Evolutionary conservation across 2,888 invertebrate genomes (phyloP), one percentile per base, ranked within the genome.

Genomic region (Cancer borealis): DNA sequence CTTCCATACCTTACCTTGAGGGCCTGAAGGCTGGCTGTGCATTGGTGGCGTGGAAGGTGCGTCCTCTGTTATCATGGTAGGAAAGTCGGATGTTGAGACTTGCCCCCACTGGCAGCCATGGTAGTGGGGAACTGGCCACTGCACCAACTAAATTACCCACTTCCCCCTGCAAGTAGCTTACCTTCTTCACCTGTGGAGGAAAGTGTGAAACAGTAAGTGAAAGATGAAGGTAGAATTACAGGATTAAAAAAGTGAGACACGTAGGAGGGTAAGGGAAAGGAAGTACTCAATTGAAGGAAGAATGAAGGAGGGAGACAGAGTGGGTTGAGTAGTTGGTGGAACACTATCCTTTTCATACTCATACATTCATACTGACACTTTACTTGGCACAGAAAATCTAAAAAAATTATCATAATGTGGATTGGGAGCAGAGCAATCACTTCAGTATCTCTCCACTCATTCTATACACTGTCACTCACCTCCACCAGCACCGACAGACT

Each of bases 1-100:
- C 84, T 17, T n/a, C 30, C 26, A 54, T 26, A 6, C n/a, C n/a
- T 60, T 47, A 94, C 94, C 95, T 95, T 21, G 95, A 95, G 14
- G 93, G 39, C 54, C 94, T 94, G 47, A 88, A 93, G 17, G 88
- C 49, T 26, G 93, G 92, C 12, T 91, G 30, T 1, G 94, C 73
- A 87, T 88, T 95, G 21, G 93, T 92, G 73, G 95, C 95, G 92
- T 95, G 94, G 66, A 95, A 95, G 30, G 46, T 60, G 21, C 95
- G 93, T 21, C 95, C 95, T 45, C 94, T 88, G 93, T 94, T 92
- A 88, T 95, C 95, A 73, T 95, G 95, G 73, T 93, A 92, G 47
- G 95, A 79, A 21, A 95, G 87, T 26, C 79, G 54, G n/a, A 95
- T 92, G 12, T 66, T 90, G 3, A 95, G 46, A 17, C 54, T 39